Evolutionary conservation across 1,140 invertebrate genomes (phyloP).

Genomic region (Bombus superbus): DNA sequence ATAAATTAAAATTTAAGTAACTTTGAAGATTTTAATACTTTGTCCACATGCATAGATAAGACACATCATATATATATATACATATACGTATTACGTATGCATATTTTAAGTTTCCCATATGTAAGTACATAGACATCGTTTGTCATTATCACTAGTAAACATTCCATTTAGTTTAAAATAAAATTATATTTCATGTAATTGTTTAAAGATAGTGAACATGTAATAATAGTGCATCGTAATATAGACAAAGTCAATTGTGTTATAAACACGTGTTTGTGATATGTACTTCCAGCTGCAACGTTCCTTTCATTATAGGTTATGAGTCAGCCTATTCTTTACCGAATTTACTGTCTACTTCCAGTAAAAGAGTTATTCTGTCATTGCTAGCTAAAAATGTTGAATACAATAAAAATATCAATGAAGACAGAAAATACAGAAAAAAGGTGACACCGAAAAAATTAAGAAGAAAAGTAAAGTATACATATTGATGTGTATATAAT

Average conservation of each 20-base stretch:
- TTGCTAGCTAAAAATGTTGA: background rate
- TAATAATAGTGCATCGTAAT: background rate
- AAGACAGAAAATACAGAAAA: background rate
- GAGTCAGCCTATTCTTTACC: constrained; percentile 29
- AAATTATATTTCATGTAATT: background rate
- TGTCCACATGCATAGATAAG: background rate
- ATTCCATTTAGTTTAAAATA: constrained; percentile 28
- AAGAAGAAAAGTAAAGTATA: background rate
- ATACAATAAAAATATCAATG: background rate
- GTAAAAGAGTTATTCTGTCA: background rate
- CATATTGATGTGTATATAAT: background rate
- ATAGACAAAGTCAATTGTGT: background rate
- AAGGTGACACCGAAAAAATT: background rate
- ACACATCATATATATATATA: background rate
- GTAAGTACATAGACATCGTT: background rate
- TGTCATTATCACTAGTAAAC: constrained; percentile 25
- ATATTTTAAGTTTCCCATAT: constrained; percentile 6
- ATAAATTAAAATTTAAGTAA: background rate
- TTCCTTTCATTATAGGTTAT: constrained; percentile 60
- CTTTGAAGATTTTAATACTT: background rate
- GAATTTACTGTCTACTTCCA: background rate
- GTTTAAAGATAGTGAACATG: background rate
- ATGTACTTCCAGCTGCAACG: background rate
- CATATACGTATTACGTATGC: background rate
- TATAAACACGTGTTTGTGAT: background rate